phyloP scores from a whole-genome alignment of 1,140 invertebrate genomes.

The Tetragnatha versicolor region DNA sequence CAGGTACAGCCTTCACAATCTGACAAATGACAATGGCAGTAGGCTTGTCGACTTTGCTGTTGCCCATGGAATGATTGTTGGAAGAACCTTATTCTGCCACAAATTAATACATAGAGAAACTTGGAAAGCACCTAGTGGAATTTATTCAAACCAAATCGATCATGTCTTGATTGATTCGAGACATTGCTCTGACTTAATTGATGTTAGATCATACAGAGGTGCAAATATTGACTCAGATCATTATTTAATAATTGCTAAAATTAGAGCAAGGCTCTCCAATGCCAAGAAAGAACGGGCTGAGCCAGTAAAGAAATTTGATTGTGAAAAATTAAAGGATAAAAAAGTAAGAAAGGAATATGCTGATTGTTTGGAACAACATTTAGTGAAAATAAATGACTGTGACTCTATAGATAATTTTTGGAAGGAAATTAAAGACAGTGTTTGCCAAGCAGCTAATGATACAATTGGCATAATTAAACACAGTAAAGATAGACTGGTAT shows the following conservation, averaged over 20 bases:
- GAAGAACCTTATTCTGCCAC: background rate
- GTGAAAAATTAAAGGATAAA: background rate
- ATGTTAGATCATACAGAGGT: background rate
- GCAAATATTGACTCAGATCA: constrained; percentile 11
- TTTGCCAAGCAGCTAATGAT: too few relatives aligned
- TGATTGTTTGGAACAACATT: background rate
- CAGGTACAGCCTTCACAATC: background rate
- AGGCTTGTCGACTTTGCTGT: background rate
- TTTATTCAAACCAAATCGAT: background rate
- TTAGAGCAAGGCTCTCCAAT: background rate
- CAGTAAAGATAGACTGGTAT: background rate
- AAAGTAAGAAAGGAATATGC: background rate
- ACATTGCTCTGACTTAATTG: background rate
- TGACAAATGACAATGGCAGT: background rate
- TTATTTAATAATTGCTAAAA: background rate
- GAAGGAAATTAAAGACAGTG: background rate
- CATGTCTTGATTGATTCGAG: background rate
- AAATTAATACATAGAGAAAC: background rate
- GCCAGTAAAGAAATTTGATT: background rate
- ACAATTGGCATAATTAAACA: background rate
- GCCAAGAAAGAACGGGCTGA: background rate
- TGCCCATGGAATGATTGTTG: background rate
- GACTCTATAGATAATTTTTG: background rate
- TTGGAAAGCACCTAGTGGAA: background rate
- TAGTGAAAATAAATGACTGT: background rate